Conservation (phyloP, 2,797 vertebrate species). For the Pangasius mekongensis region DNA sequence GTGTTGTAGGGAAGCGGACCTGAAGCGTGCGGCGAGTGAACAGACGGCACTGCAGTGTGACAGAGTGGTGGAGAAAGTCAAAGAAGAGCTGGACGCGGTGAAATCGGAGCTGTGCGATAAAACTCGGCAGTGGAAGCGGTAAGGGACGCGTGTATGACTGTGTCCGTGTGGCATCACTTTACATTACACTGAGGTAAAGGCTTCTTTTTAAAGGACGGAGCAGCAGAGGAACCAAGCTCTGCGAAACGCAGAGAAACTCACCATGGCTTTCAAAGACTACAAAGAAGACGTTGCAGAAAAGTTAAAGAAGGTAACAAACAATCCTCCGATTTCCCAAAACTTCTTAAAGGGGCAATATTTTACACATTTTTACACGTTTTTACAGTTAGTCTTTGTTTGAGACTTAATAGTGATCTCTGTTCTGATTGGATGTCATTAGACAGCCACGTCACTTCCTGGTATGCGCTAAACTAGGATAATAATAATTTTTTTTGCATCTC, state of each 20-base stretch:
- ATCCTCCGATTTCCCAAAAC: neutral
- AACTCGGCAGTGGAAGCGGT: conserved; percentile 80
- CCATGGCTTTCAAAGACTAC: conserved; percentile 74
- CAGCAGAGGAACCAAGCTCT: conserved; percentile 83
- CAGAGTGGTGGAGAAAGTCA: conserved; percentile 69
- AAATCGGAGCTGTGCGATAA: conserved; percentile 74
- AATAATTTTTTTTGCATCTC: too few relatives aligned
- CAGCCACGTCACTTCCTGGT: neutral
- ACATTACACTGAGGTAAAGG: too few relatives aligned
- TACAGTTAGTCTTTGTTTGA: neutral
- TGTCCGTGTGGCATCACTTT: too few relatives aligned
- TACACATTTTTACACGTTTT: neutral
- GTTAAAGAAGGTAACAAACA: conserved; percentile 71
- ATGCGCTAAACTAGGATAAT: too few relatives aligned
- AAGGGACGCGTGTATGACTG: neutral
- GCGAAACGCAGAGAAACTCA: conserved; percentile 73
- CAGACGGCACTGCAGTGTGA: conserved; percentile 74
- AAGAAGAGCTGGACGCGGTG: conserved; percentile 72
- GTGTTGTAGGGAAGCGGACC: conserved; percentile 75
- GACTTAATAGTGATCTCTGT: neutral
- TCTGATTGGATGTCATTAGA: neutral
- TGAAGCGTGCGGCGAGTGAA: conserved; percentile 73
- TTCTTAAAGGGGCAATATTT: neutral
- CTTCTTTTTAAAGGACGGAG: conserved; percentile 72
- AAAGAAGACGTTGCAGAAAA: conserved; percentile 75